Evolutionary conservation across 2,888 invertebrate species (phyloP).

Genomic region (Melieria omissa): DNA sequence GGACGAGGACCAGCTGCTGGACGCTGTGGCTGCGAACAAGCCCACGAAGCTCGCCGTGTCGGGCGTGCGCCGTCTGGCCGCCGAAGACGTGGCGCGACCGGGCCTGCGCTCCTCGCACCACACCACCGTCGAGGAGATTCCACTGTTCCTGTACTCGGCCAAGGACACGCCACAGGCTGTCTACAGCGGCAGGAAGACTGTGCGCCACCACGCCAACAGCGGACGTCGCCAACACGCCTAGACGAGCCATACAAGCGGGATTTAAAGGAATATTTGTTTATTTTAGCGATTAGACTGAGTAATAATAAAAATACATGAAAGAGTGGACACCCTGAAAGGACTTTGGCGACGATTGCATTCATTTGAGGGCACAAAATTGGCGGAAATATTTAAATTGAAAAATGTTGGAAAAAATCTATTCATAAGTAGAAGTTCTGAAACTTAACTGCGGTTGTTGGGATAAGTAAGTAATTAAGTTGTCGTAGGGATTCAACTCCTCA

Average conservation of each 20-base stretch:
- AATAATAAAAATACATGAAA: conserved; percentile 19
- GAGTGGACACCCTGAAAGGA: too few species aligned
- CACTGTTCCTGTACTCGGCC: conserved; percentile 58
- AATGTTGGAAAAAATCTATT: background rate
- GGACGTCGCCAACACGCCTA: conserved; percentile 35
- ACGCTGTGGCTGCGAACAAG: conserved; percentile 39
- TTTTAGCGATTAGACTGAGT: conserved; percentile 27
- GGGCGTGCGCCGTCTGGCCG: conserved; percentile 49
- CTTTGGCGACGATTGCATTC: too few species aligned
- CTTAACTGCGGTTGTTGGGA: too few species aligned
- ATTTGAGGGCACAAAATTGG: too few species aligned
- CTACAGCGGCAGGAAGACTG: conserved; percentile 36
- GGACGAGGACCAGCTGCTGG: conserved; percentile 56
- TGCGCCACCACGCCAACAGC: conserved; percentile 44
- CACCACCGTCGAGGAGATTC: conserved; percentile 57
- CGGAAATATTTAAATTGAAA: background rate
- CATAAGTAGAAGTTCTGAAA: too few species aligned
- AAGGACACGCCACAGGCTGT: conserved; percentile 48
- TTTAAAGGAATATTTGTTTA: conserved; percentile 1
- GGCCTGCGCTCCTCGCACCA: conserved; percentile 50
- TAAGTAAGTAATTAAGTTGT: too few species aligned
- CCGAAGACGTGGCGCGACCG: conserved; percentile 50
- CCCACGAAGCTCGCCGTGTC: conserved; percentile 18
- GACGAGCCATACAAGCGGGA: background rate
- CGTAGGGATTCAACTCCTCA: too few species aligned